Base-by-base conservation (phyloP, 2,888 invertebrate species). In the Xestia xanthographa region DNA sequence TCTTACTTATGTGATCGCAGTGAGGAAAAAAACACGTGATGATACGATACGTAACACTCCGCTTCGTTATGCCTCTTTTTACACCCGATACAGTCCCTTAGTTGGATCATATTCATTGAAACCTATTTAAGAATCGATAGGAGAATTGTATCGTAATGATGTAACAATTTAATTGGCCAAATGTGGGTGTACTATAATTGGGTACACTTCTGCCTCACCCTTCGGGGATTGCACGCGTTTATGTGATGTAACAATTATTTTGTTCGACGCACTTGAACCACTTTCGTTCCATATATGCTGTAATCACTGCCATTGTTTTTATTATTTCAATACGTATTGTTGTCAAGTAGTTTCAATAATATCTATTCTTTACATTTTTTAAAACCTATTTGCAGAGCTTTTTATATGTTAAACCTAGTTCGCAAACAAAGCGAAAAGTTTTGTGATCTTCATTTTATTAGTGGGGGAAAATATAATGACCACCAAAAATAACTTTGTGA, bases 201-300 rank as follows among this genome's bases (percentile, higher is more conserved):
- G 11, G 53, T n/a, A 53, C n/a, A 53, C 20, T 3, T 53, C 53
- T n/a, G 50, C 22, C 3, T 50, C 1, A 1, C 5, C 45, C 45
- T 20, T 45, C 45, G 41, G 9, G 17, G 2, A 45, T 20, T 45
- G 2, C 17, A 45, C 5, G 20, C 14, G 22, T 48, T 22, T 48
- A 48, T 48, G 45, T 48, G 22, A 9, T 50, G 11, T 50, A 56
- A 48, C 45, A 74, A 66, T 66, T 62, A 66, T 62, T 75, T 66
- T 62, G 29, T 62, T 45, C 14, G n/a, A 29, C 11, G n/a, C 60
- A 66, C 43, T 81, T 45, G 26, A 50, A 26, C n/a, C 17, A 26
- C 26, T 73, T 22, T 56, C 2, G 8, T 74, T n/a, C 17, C 0
- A 43, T 34, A 14, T 8, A 41, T 41, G 14, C 11, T 48, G 22